These are phyloP conservation scores for Alosa alosa DNA, from an alignment of 2,113 vertebrate species.

Conservation along the genomic window DNA sequence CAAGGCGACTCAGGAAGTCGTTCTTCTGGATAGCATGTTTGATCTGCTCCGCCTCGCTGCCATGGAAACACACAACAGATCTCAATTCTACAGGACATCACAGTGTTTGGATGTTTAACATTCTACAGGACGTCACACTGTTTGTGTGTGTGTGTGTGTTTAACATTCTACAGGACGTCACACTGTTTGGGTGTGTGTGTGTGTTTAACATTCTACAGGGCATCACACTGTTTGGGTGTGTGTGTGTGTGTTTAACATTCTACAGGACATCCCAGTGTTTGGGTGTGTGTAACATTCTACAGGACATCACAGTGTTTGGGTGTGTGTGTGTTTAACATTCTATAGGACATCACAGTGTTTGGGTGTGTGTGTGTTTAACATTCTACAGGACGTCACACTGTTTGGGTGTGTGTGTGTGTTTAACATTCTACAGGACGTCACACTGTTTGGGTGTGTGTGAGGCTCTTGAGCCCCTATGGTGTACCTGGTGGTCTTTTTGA, in stretches of 20 bases:
- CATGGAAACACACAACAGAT: not conserved
- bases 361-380: not conserved
- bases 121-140: not conserved
- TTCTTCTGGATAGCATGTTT: conserved; percentile 71
- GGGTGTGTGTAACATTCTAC: too few species aligned
- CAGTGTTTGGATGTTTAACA: not conserved
- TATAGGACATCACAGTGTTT: too few species aligned
- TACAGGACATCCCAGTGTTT: too few species aligned
- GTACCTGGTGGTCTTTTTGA: not conserved
- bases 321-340: too few species aligned
- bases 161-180: too few species aligned
- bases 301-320: too few species aligned
- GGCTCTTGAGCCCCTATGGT: not conserved
- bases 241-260: not conserved
- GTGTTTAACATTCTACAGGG: not conserved
- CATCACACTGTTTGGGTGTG: not conserved
- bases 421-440: not conserved
- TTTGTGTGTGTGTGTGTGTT: not conserved
- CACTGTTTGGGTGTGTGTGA: not conserved
- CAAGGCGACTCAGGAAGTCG: conserved; percentile 76
- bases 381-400: not conserved
- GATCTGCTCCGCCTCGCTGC: conserved; percentile 72
- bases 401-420: not conserved
- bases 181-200: not conserved
- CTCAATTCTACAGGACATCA: not conserved